A percentile compares a stretch with the other conserved stretches of the same genome.
These are phyloP conservation scores for Hermetia illucens DNA, from an alignment of 1,140 invertebrate species.

Conservation along the genomic window DNA sequence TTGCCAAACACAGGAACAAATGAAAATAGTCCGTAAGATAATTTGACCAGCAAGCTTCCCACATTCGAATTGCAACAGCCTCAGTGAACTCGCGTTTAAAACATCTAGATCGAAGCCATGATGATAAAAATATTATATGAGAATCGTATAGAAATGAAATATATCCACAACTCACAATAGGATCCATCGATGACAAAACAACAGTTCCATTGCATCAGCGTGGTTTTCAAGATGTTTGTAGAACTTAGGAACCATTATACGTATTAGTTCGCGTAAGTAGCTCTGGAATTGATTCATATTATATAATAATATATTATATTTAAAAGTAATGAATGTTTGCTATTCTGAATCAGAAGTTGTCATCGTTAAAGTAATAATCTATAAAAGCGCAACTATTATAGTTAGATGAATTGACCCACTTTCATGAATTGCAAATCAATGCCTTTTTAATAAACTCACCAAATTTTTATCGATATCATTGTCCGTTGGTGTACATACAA, in stretches of 20 bases:
- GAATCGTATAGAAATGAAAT: background rate
- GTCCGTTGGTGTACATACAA: constrained; percentile 84
- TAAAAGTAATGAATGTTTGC: background rate
- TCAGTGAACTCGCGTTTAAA: constrained; percentile 84
- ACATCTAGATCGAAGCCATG: constrained; percentile 55
- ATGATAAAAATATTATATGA: constrained; percentile 6
- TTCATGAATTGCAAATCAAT: background rate
- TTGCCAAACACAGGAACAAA: constrained; percentile 78
- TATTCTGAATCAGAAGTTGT: background rate
- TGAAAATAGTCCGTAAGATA: constrained; percentile 89
- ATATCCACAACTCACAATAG: constrained; percentile 59
- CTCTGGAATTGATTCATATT: too few species aligned
- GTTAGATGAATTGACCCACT: background rate
- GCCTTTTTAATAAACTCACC: constrained; percentile 30
- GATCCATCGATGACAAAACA: constrained; percentile 91
- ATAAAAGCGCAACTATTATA: too few species aligned
- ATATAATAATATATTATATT: constrained; percentile 11
- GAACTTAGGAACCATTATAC: constrained; percentile 76
- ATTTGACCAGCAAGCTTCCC: constrained; percentile 91
- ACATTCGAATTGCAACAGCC: constrained; percentile 71
- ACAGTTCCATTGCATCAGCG: constrained; percentile 70
- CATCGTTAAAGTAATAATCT: too few species aligned
- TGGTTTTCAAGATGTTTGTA: constrained; percentile 70
- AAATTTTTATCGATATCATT: constrained; percentile 88
- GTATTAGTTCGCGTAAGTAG: constrained; percentile 72